phyloP scores from a whole-genome alignment of 1,140 invertebrate species.

The Conus ventricosus region DNA sequence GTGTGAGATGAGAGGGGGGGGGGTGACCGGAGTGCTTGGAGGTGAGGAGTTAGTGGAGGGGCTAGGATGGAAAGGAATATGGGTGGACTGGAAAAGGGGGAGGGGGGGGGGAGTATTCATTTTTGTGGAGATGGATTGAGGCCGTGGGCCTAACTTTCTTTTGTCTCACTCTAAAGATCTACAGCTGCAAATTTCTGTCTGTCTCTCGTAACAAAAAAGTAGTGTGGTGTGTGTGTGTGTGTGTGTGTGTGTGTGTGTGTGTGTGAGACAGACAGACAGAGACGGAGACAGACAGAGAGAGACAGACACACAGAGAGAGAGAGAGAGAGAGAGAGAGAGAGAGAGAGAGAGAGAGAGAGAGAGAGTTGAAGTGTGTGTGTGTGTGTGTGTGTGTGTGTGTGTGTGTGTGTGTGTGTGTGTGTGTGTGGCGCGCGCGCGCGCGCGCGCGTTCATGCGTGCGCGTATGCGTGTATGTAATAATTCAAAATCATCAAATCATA shows the following conservation, averaged over 20 bases:
- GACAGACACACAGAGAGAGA: slow-evolving; percentile 27
- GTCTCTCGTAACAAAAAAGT: neutral
- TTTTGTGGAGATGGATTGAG: neutral
- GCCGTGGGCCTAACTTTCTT: neutral
- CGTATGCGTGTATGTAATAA: too few species aligned
- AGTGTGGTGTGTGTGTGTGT: too few species aligned
- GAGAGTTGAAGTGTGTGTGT: neutral
- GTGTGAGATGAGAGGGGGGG: too few species aligned
- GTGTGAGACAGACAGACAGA: slow-evolving; percentile 20
- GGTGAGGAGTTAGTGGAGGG: too few species aligned
- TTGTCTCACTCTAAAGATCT: neutral
- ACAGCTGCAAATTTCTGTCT: neutral
- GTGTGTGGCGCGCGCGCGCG: too few species aligned
- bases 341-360: neutral
- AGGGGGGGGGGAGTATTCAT: neutral
- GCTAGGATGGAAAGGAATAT: too few species aligned
- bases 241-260: too few species aligned
- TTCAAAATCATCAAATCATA: too few species aligned
- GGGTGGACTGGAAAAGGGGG: too few species aligned
- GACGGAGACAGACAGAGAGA: slow-evolving; percentile 6
- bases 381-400: neutral
- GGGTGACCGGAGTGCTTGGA: too few species aligned
- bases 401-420: too few species aligned
- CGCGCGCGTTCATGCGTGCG: too few species aligned
- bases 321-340: slow-evolving; percentile 7